Conservation (phyloP, 2,888 invertebrate species). For the Drosophila sordidula region DNA sequence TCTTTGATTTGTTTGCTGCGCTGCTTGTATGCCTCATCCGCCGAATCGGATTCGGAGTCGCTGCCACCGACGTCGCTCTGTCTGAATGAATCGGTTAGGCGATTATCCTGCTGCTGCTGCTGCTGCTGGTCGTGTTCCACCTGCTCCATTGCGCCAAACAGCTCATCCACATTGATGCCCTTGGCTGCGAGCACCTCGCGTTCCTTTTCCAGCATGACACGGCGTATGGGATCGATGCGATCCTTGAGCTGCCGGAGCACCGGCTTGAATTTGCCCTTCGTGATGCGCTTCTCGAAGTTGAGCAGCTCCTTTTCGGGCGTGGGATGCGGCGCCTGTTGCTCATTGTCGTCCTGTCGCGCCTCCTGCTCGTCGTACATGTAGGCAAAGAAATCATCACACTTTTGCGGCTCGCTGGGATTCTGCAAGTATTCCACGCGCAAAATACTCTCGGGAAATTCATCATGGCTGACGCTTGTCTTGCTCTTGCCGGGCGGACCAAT, state of each 20-base stretch:
- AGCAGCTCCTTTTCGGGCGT: constrained; percentile 80
- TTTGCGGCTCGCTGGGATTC: constrained; percentile 70
- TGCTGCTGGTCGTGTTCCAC: constrained; percentile 29
- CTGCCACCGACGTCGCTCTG: constrained; percentile 38
- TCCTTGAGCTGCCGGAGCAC: constrained; percentile 84
- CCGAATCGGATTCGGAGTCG: constrained; percentile 67
- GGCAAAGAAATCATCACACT: constrained; percentile 83
- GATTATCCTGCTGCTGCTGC: constrained; percentile 59
- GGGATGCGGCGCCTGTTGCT: constrained; percentile 60
- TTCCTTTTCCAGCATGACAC: constrained; percentile 84
- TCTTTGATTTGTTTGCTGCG: constrained; percentile 78
- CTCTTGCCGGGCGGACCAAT: constrained; percentile 8
- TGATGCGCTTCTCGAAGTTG: constrained; percentile 83
- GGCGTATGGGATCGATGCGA: constrained; percentile 84
- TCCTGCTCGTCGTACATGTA: constrained; percentile 83
- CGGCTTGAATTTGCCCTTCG: constrained; percentile 84
- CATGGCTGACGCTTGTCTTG: constrained; percentile 36
- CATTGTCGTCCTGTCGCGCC: constrained; percentile 54
- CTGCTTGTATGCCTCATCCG: constrained; percentile 71
- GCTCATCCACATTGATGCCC: constrained; percentile 84
- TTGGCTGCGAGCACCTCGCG: constrained; percentile 82
- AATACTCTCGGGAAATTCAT: constrained; percentile 81
- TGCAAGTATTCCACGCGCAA: constrained; percentile 81
- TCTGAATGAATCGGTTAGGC: constrained; percentile 25
- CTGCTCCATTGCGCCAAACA: constrained; percentile 65